Base-by-base conservation (phyloP, 2,113 vertebrate species). In the Centrocercus urophasianus region DNA sequence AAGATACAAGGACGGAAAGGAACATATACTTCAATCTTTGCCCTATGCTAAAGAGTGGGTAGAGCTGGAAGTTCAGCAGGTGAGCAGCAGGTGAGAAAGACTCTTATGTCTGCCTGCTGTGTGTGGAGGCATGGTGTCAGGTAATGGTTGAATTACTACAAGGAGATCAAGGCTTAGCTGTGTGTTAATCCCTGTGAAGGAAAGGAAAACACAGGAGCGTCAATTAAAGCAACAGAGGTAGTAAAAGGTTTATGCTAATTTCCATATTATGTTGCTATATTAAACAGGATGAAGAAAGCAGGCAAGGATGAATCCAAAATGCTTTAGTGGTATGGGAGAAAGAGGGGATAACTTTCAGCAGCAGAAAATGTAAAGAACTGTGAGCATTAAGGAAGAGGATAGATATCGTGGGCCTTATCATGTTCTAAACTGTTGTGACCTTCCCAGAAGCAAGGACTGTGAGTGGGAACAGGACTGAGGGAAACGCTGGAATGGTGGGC, bases 211-310 rank as follows among this genome's bases (percentile, higher is more conserved):
- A 45, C 9, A 59, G 65, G 75, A 91, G 11, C 36, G 42, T 72
- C 48, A 85, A 64, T 34, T 40, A 73, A 56, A 89, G 60, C 32
- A 61, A 57, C 4, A 66, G 61, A 67, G 48, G 11, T 17, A 60
- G 59, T 40, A 79, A 79, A 38, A 56, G 77, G 45, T 61, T 75
- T 81, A 45, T 43, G 47, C 5, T 75, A 43, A 59, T 59, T 47
- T 20, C 12, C 48, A 65, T 72, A 45, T 76, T 61, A 21, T 9
- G 65, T 84, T 89, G 81, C 74, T 75, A 65, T 48, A 63, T 57
- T 92, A 90, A 89, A 73, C 13, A 0, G 42, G 22, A 76, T 60
- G 57, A 38, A 76, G 56, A 89, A 85, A 79, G 66, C 60, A 83
- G 60, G 57, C 24, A 65, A 72, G 43, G 20, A 93, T 24, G 28